Conservation (phyloP, 2,113 vertebrate genomes). For the Tauraco erythrolophus region DNA sequence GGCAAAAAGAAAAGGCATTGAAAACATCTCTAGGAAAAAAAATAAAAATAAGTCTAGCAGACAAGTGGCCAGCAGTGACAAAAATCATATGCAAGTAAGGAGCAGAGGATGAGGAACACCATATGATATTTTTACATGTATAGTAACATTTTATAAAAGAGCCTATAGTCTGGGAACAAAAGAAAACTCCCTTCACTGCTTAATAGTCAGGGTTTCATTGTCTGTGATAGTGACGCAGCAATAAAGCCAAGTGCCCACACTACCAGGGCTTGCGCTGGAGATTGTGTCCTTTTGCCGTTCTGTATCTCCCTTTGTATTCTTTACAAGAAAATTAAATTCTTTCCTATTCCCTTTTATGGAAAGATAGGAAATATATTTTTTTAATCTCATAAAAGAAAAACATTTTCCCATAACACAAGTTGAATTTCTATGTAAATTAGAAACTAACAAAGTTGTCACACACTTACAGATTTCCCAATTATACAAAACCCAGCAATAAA, state of each 20-base stretch:
- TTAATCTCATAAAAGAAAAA: not conserved
- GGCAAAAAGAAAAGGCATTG: not conserved
- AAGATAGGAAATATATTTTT: not conserved
- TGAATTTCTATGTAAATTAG: not conserved
- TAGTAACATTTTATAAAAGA: not conserved
- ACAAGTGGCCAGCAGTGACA: not conserved
- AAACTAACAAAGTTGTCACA: not conserved
- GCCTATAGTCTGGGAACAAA: not conserved
- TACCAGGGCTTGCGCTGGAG: not conserved
- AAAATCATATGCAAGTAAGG: not conserved
- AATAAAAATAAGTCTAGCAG: not conserved
- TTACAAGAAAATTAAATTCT: not conserved
- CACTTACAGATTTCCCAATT: not conserved
- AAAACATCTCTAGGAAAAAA: not conserved
- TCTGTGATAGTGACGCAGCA: accelerated
- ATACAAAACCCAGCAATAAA: not conserved
- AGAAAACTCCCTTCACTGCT: not conserved
- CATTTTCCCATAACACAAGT: not conserved
- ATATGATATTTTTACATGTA: not conserved
- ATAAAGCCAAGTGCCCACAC: not conserved
- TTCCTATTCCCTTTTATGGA: not conserved
- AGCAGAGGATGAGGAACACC: not conserved
- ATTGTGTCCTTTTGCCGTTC: not conserved
- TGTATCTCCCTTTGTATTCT: not conserved
- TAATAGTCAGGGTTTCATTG: not conserved